A percentile compares a stretch with the other conserved stretches of the same genome.
phyloP scores from a whole-genome alignment of 2,113 vertebrate genomes.

The Plectropomus leopardus region DNA sequence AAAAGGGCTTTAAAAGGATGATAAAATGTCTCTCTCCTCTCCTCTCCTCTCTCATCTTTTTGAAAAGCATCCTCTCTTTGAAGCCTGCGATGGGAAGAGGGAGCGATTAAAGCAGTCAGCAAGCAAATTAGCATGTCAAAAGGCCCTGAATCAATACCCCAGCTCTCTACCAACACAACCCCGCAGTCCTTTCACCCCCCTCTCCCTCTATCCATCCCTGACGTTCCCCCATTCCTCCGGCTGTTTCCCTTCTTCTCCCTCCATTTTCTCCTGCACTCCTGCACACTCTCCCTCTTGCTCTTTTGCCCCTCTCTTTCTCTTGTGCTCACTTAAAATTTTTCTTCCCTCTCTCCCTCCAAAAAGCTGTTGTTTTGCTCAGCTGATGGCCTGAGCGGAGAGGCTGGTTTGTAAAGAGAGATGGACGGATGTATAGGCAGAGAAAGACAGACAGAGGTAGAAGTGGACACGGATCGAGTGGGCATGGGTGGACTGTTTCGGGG shows the following conservation, averaged over 20 bases:
- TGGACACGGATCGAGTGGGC: constrained; percentile 74
- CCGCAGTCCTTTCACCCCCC: constrained; percentile 62
- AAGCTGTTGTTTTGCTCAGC: constrained; percentile 48
- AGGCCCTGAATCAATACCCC: constrained; percentile 89
- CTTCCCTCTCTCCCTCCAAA: constrained; percentile 39
- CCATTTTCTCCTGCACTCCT: constrained; percentile 60
- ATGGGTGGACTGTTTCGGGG: constrained; percentile 76
- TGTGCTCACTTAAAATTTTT: constrained; percentile 36
- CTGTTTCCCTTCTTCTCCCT: constrained; percentile 67
- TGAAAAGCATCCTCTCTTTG: constrained; percentile 89
- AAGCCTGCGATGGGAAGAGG: constrained; percentile 85
- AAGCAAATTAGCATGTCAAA: constrained; percentile 93
- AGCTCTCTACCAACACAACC: constrained; percentile 80
- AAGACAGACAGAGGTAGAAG: constrained; percentile 64
- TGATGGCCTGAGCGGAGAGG: constrained; percentile 61
- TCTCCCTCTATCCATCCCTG: constrained; percentile 40
- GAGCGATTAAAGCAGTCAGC: constrained; percentile 86
- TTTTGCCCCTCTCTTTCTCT: constrained; percentile 58
- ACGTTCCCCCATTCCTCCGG: constrained; percentile 62
- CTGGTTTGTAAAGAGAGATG: constrained; percentile 64
- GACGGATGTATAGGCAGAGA: constrained; percentile 69
- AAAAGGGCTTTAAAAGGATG: constrained; percentile 16
- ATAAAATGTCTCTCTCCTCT: constrained; percentile 33
- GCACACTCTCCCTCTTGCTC: constrained; percentile 66
- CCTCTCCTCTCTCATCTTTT: constrained; percentile 62